These are phyloP conservation scores for Serinus canaria DNA, from an alignment of 2,113 vertebrate genomes.

Conservation along the genomic window DNA sequence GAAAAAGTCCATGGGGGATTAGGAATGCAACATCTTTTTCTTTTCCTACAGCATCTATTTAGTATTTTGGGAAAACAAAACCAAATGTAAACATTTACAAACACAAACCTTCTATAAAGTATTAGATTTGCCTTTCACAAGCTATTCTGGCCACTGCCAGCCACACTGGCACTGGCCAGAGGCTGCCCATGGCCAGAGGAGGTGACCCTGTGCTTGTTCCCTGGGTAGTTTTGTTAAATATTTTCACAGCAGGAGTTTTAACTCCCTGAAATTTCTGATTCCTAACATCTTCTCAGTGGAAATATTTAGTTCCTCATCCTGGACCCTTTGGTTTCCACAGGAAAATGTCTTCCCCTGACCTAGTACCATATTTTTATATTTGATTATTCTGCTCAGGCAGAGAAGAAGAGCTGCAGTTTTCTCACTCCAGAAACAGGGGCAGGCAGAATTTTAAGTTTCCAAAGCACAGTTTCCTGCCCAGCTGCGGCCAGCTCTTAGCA, in stretches of 20 bases:
- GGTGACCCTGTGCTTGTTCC: neutral
- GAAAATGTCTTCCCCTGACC: neutral
- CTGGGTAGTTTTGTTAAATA: fast-evolving
- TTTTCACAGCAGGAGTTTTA: neutral
- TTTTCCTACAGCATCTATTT: neutral
- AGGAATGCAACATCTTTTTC: neutral
- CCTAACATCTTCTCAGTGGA: neutral
- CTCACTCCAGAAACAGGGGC: neutral
- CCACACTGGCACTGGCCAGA: no score
- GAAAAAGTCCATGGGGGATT: neutral
- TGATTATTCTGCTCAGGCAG: neutral
- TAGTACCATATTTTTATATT: neutral
- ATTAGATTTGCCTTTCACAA: neutral
- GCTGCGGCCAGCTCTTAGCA: neutral
- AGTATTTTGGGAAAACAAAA: neutral
- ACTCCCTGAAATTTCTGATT: neutral
- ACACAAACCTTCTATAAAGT: neutral
- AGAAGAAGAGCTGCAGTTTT: neutral
- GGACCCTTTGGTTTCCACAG: neutral
- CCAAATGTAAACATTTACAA: neutral
- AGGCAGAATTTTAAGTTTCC: neutral
- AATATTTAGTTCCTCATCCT: neutral
- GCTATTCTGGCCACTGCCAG: neutral
- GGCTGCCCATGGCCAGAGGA: neutral
- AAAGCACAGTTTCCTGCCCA: neutral